These are phyloP conservation scores for Colletes gigas DNA, from an alignment of 1,140 invertebrate genomes.

Conservation along the genomic window DNA sequence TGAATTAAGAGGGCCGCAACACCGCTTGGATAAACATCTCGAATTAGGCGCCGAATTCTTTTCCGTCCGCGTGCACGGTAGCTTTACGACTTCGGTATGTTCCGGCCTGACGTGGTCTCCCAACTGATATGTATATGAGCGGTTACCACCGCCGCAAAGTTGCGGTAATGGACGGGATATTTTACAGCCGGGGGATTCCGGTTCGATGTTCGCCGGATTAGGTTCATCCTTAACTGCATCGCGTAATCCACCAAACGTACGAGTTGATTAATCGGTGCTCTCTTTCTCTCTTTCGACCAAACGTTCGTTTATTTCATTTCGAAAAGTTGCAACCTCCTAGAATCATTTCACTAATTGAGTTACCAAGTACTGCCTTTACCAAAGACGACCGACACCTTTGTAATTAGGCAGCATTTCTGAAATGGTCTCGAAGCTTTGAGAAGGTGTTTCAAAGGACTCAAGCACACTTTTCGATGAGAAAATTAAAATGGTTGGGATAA, in stretches of 20 bases:
- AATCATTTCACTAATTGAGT: no score
- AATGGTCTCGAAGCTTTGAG: no score
- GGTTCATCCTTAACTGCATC: constrained; percentile 8
- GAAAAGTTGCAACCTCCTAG: no score
- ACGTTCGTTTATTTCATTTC: no score
- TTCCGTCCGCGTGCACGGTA: constrained; percentile 56
- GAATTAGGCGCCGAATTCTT: constrained; percentile 72
- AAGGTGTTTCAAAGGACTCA: no score
- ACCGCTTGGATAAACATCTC: constrained; percentile 73
- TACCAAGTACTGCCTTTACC: no score
- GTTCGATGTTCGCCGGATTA: constrained; percentile 31
- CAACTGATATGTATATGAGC: constrained; percentile 36
- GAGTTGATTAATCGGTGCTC: constrained; percentile 11
- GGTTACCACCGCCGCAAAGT: constrained; percentile 53
- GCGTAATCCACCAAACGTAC: constrained; percentile 16
- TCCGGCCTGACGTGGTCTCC: constrained; percentile 21
- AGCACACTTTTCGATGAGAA: no score
- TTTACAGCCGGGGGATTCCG: constrained; percentile 54
- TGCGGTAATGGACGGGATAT: constrained; percentile 59
- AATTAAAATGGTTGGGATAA: no score
- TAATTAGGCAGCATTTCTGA: no score
- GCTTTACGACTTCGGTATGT: constrained; percentile 69
- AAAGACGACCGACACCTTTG: no score
- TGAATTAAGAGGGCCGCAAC: constrained; percentile 71
- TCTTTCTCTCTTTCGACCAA: background rate